Evolutionary conservation across 2,797 vertebrate species (phyloP).

Genomic region (Manis crassicaudata): DNA sequence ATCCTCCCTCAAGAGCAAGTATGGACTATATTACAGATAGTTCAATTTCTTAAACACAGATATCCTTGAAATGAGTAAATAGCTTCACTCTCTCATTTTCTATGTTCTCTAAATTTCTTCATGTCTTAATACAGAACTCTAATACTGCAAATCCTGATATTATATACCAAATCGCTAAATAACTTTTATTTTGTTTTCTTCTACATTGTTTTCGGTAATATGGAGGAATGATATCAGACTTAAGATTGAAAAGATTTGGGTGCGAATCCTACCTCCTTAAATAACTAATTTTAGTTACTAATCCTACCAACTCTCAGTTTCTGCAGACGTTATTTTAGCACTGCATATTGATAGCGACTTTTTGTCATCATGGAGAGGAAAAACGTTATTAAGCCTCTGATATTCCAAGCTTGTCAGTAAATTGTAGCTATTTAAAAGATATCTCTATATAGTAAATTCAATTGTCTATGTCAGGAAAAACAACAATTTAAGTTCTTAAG

Average conservation of each 20-base stretch:
- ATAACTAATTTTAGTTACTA: constrained; percentile 14
- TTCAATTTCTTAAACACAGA: not conserved
- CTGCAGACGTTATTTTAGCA: not conserved
- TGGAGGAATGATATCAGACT: not conserved
- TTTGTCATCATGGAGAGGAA: not conserved
- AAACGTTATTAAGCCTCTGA: not conserved
- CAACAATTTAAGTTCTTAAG: not conserved
- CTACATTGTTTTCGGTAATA: not conserved
- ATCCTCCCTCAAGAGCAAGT: constrained; percentile 58
- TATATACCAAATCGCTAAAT: not conserved
- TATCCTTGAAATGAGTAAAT: constrained; percentile 31
- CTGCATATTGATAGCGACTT: not conserved
- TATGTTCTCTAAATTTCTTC: not conserved
- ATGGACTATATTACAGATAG: not conserved
- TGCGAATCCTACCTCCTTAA: not conserved
- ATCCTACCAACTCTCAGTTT: not conserved
- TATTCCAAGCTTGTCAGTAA: not conserved
- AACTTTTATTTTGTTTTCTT: not conserved
- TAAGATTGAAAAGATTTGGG: not conserved
- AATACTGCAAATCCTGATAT: not conserved
- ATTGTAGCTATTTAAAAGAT: not conserved
- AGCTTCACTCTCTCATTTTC: not conserved
- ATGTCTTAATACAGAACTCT: not conserved
- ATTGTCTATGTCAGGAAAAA: not conserved
- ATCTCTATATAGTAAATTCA: not conserved